A percentile compares a stretch with the other conserved stretches of the same genome.
Evolutionary conservation across 2,113 vertebrate genomes (phyloP).

Genomic region (Enhydra lutris): DNA sequence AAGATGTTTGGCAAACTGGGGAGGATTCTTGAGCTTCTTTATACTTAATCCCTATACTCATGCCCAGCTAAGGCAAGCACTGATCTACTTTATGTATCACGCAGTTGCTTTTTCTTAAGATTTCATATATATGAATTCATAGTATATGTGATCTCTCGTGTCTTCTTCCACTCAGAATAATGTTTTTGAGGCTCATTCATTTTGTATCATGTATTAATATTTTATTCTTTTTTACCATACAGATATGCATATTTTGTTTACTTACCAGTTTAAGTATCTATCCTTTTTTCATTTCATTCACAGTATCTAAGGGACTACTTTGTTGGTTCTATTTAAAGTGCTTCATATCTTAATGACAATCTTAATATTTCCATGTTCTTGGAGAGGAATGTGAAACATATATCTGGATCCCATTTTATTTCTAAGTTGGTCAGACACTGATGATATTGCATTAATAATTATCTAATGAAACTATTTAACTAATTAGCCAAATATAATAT

Average conservation of each 20-base stretch:
- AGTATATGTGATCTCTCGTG: background rate
- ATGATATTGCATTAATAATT: background rate
- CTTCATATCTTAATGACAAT: background rate
- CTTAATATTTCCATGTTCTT: background rate
- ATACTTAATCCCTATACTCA: background rate
- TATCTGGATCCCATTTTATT: constrained; percentile 13
- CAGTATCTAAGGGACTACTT: background rate
- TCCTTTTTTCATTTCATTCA: background rate
- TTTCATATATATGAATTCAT: background rate
- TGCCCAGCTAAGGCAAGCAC: background rate
- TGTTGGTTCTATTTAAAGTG: background rate
- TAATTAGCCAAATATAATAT: background rate
- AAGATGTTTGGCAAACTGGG: background rate
- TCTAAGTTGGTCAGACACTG: background rate
- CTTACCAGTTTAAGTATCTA: background rate
- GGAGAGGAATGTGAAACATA: background rate
- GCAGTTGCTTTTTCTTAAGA: background rate
- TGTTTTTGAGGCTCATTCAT: background rate
- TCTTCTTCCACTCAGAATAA: background rate
- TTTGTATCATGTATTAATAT: background rate
- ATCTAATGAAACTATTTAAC: background rate
- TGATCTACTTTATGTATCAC: background rate
- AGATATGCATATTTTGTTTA: background rate
- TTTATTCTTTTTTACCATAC: background rate
- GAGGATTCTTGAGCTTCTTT: accelerated